Evolutionary conservation across 2,888 invertebrate genomes (phyloP), one percentile per base, ranked within the genome.

Genomic region (Monoplex corrugatus): DNA sequence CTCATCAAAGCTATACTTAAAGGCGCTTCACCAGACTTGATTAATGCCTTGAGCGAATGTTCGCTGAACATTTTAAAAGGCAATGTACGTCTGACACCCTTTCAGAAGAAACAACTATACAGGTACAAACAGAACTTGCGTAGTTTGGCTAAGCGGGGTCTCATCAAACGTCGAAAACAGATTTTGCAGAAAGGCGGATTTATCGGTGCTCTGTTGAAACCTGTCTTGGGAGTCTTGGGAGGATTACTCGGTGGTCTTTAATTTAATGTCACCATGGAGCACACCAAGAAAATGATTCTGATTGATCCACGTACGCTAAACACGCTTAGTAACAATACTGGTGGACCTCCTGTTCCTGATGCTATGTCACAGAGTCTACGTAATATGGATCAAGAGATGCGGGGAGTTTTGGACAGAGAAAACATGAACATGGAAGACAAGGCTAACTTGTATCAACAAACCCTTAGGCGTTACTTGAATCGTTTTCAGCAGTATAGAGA

Each of bases 21-120:
- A 87, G 72, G 32, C 5, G 83, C 87, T 0, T 43, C 57, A 23
- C 82, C 40, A 28, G 68, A 82, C 28, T 23, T 84, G 1, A 43
- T 50, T 23, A 68, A 87, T 38, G 78, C 72, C 0, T 19, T 84
- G 23, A 57, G 87, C 1, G 68, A 72, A 45, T 83, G 63, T 43
- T 63, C 72, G 13, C 35, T 50, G 5, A 87, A 83, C 35, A 13
- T 72, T 72, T 84, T 75, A 83, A 63, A 89, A 63, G 89, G n/a
- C 16, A 57, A 78, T 35, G 85, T 89, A 23, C 85, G 28, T n/a
- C 57, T 88, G 28, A 68, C 83, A n/a, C 23, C 63, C 23, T 19
- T 44, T 0, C 87, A 87, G 50, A 87, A 72, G 45, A 45, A 63
- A 75, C 50, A 63, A 19, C 75, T 89, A 38, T 50, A 13, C n/a